phyloP scores from a whole-genome alignment of 1,140 invertebrate genomes.

The Aphelinus atriplicis region DNA sequence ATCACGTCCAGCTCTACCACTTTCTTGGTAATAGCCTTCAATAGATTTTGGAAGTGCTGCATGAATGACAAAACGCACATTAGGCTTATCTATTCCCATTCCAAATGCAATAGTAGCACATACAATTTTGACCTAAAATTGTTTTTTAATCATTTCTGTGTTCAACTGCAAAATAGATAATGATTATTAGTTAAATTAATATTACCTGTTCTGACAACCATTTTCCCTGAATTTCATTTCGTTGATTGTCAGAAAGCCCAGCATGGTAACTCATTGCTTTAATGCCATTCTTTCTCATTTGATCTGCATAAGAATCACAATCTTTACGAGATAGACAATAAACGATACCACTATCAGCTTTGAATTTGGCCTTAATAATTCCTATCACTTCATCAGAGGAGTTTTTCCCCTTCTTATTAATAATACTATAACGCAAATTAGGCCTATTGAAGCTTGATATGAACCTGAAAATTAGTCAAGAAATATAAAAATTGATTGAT shows the following conservation, averaged over 20 bases:
- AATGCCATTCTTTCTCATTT: constrained; percentile 75
- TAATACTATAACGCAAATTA: constrained; percentile 87
- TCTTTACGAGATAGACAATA: constrained; percentile 96
- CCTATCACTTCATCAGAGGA: constrained; percentile 75
- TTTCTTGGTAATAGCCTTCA: constrained; percentile 98
- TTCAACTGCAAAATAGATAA: background rate
- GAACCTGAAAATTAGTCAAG: constrained; percentile 63
- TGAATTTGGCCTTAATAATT: constrained; percentile 76
- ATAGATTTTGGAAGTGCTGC: constrained; percentile 93
- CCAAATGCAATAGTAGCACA: constrained; percentile 97
- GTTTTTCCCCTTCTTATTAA: constrained; percentile 75
- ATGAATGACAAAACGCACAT: constrained; percentile 91
- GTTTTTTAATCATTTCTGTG: background rate
- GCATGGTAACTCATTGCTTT: constrained; percentile 87
- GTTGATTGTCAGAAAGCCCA: constrained; percentile 76
- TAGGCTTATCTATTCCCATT: constrained; percentile 97
- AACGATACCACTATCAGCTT: constrained; percentile 85
- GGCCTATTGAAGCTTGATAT: constrained; percentile 87
- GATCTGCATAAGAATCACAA: constrained; percentile 79
- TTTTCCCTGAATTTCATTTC: constrained; percentile 76
- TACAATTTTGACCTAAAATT: constrained; percentile 64
- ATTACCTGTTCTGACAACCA: constrained; percentile 82
- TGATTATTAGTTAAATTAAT: constrained; percentile 41
- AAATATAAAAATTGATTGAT: too few relatives aligned
- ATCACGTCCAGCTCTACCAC: constrained; percentile 94